Base-by-base conservation (phyloP, 2,888 invertebrate species). In the Idaea aversata region DNA sequence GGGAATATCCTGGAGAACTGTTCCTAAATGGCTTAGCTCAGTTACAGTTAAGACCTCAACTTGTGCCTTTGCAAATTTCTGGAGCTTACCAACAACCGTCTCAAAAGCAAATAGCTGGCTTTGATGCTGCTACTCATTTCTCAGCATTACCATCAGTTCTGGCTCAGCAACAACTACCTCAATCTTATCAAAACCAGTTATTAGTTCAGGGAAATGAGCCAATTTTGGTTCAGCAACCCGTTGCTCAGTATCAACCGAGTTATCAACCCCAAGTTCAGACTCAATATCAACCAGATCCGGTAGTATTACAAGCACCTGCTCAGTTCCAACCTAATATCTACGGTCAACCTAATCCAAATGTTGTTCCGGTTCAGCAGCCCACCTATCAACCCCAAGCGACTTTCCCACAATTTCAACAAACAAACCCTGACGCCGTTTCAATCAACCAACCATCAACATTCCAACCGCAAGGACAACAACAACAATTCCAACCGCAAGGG, bases 1-100 rank as follows among this genome's bases (percentile, higher is more conserved):
- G 91, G 69, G 90, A 91, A 70, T 91, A 85, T 36, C 90, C 91
- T 15, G 85, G 90, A 25, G 91, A 92, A 70, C 66, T 92, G 15
- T 91, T 87, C 72, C 75, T 93, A 2, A 86, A 81, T 65, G 87
- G 91, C 0, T 68, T 93, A 15, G 83, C 89, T 15, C 92, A 91
- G 64, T 73, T 91, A 7, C 88, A 88, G 60, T 64, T 88, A 4
- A 88, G 89, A 36, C 87, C 88, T 0, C 87, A 89, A 61, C 86
- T 87, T 65, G 72, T 83, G 0, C 83, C 87, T n/a, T 64, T 88
- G 0, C 83, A 85, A 61, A 70, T 88, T 3, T 82, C 82, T 66
- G 83, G 86, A 0, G 86, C 85, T n/a, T 79, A 82, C 38, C 79
- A 82, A 57, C 87, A 88, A 69, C 82, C 85, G 5, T 77, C 80